These are phyloP conservation scores for Periophthalmodon schlosseri DNA, from an alignment of 2,113 vertebrate genomes.

Conservation along the genomic window DNA sequence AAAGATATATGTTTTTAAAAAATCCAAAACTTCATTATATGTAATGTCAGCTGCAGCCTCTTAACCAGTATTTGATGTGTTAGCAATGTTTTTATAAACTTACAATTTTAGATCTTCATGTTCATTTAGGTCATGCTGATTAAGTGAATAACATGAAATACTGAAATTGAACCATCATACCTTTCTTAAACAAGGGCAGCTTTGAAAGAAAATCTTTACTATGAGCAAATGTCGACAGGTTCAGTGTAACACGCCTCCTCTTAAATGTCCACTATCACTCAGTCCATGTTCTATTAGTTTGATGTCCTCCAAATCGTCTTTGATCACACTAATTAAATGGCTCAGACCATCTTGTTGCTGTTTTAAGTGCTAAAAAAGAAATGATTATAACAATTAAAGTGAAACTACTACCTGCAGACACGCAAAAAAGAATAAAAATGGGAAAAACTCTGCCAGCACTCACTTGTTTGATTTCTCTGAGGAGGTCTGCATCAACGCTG, in stretches of 20 bases:
- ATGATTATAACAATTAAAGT: constrained; percentile 1
- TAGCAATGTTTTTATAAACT: neutral
- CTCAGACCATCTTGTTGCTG: constrained; percentile 96
- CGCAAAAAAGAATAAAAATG: neutral
- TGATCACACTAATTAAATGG: constrained; percentile 94
- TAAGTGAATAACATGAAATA: neutral
- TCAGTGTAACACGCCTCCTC: constrained; percentile 90
- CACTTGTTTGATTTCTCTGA: constrained; percentile 95
- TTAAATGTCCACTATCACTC: constrained; percentile 86
- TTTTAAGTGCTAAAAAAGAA: constrained; percentile 87
- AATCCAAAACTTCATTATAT: constrained; percentile 26
- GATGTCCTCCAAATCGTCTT: constrained; percentile 96
- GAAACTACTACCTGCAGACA: neutral
- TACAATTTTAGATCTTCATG: neutral
- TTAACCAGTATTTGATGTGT: constrained; percentile 30
- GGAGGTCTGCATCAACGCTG: constrained; percentile 89
- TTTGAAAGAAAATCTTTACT: neutral
- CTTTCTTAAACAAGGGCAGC: too few relatives aligned
- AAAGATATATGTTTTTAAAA: constrained; percentile 67
- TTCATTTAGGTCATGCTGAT: neutral
- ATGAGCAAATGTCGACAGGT: neutral
- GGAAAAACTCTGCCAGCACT: constrained; percentile 15
- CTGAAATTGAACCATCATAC: neutral
- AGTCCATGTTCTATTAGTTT: constrained; percentile 93
- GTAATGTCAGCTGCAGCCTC: constrained; percentile 25